phyloP scores from a whole-genome alignment of 2,113 vertebrate genomes.

The Scytalopus superciliaris region DNA sequence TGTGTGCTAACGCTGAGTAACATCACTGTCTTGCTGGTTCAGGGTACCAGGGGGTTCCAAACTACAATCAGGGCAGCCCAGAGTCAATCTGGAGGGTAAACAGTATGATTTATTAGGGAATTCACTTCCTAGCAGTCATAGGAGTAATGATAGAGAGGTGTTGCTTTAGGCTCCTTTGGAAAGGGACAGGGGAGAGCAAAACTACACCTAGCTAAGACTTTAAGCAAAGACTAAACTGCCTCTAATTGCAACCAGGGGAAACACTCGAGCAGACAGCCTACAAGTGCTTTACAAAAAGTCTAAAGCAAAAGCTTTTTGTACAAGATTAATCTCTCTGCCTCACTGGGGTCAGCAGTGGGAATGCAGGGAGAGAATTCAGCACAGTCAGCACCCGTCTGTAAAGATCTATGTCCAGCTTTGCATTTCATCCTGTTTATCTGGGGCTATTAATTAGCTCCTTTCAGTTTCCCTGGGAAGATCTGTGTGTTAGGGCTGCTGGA shows the following conservation, averaged over 20 bases:
- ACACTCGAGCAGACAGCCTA: not conserved
- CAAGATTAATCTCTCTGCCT: constrained; percentile 6
- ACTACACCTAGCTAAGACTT: not conserved
- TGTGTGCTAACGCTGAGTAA: not conserved
- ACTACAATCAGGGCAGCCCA: not conserved
- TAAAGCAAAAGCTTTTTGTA: constrained; percentile 1
- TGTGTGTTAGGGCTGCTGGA: not conserved
- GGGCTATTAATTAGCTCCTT: constrained; percentile 30
- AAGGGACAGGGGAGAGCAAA: not conserved
- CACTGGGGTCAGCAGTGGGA: not conserved
- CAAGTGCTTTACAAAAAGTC: not conserved
- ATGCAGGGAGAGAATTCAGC: constrained; percentile 12
- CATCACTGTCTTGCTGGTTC: not conserved
- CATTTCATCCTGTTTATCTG: constrained; percentile 18
- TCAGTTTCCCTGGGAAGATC: constrained; percentile 1
- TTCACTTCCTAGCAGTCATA: not conserved
- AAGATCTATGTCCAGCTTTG: constrained; percentile 14
- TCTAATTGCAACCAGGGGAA: not conserved
- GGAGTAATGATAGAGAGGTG: not conserved
- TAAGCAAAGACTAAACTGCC: not conserved
- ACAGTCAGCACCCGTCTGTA: not conserved
- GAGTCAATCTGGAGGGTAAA: not conserved
- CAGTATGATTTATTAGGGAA: not conserved
- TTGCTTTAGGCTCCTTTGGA: not conserved
- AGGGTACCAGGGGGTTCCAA: not conserved